Conservation (phyloP, 2,888 invertebrate genomes). For the Agrotis segetum region DNA sequence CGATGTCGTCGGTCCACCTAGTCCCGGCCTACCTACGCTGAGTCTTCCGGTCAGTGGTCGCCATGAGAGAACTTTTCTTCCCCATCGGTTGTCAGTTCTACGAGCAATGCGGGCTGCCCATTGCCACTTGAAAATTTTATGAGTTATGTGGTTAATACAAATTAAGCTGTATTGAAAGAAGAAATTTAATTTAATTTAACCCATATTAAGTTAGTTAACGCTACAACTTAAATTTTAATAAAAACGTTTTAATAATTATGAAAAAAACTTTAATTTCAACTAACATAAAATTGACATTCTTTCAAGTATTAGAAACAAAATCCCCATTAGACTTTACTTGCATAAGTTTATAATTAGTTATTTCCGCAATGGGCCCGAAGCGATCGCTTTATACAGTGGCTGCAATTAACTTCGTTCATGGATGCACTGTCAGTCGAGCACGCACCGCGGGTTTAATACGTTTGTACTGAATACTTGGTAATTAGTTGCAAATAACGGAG, state of each 20-base stretch:
- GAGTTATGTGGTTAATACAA: no score
- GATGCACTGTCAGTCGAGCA: slow-evolving; percentile 63
- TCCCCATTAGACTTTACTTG: not conserved
- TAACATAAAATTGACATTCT: not conserved
- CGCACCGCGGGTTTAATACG: slow-evolving; percentile 48
- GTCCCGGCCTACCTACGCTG: no score
- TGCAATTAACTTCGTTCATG: slow-evolving; percentile 68
- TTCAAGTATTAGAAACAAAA: not conserved
- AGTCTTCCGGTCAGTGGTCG: no score
- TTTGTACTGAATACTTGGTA: slow-evolving; percentile 56
- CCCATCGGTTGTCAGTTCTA: no score
- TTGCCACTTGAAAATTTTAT: no score
- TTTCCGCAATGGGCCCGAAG: slow-evolving; percentile 70
- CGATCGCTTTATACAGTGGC: slow-evolving; percentile 68
- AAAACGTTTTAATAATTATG: not conserved
- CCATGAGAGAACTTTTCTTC: no score
- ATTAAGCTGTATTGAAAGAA: no score
- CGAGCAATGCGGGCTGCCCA: no score
- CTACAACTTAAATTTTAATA: no score
- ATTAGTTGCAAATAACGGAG: slow-evolving; percentile 50
- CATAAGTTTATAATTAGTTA: slow-evolving; percentile 72
- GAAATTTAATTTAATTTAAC: no score
- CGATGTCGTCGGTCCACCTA: no score
- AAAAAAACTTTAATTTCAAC: not conserved
- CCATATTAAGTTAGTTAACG: no score